phyloP scores from a whole-genome alignment of 2,797 vertebrate species.

The Pelodytes ibericus region DNA sequence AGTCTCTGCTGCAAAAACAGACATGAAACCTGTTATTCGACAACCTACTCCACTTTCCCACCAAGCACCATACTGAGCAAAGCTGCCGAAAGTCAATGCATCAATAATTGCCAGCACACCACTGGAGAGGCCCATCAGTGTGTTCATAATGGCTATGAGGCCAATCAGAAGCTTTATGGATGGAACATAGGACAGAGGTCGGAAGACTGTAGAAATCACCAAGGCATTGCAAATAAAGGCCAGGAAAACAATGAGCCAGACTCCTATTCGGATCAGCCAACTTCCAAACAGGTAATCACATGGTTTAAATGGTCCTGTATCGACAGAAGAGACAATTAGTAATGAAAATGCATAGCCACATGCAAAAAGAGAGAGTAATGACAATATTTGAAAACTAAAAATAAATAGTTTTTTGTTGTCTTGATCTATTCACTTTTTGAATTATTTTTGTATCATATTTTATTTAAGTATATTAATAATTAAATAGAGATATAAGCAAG shows the following conservation, averaged over 20 bases:
- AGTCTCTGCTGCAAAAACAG: slow-evolving; percentile 85
- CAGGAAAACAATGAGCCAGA: slow-evolving; percentile 84
- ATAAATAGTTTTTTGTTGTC: no score
- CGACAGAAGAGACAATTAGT: no score
- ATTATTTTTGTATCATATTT: no score
- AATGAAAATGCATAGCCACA: no score
- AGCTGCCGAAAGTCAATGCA: slow-evolving; percentile 85
- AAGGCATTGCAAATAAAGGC: slow-evolving; percentile 83
- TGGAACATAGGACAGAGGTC: slow-evolving; percentile 68
- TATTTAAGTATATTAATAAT: no score
- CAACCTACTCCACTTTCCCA: slow-evolving; percentile 90
- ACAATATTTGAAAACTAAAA: no score
- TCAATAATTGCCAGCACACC: slow-evolving; percentile 83
- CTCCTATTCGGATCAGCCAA: slow-evolving; percentile 88
- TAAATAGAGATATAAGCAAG: no score
- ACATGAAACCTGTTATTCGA: slow-evolving; percentile 81
- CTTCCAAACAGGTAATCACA: slow-evolving; percentile 88
- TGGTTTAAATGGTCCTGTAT: slow-evolving; percentile 86
- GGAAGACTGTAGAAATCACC: slow-evolving; percentile 82
- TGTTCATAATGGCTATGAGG: slow-evolving; percentile 81
- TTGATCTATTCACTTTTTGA: no score
- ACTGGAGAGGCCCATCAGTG: slow-evolving; percentile 82
- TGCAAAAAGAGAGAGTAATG: no score
- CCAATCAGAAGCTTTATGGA: slow-evolving; percentile 84
- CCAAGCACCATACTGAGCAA: slow-evolving; percentile 79